phyloP scores from a whole-genome alignment of 53 echinoderm and acorn worm genomes.

The Henricia sp. region DNA sequence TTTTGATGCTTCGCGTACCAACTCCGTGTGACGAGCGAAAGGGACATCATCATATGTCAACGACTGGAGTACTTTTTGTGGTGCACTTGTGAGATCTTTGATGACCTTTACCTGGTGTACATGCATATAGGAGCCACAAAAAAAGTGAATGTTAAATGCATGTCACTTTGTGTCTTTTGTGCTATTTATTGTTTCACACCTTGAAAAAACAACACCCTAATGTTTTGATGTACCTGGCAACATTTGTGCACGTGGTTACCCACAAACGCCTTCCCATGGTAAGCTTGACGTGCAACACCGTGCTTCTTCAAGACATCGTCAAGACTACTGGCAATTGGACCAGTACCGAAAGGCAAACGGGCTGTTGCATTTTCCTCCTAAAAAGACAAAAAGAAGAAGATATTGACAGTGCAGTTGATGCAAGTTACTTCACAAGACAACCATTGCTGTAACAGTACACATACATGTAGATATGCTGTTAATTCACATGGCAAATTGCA shows the following conservation, averaged over 20 bases:
- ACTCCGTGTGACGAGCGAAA: background rate
- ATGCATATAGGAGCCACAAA: background rate
- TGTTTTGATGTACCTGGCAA: background rate
- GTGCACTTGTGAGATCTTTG: slow-evolving; percentile 9
- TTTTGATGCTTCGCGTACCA: background rate
- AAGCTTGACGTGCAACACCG: slow-evolving; percentile 1
- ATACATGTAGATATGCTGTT: no score
- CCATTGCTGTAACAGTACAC: no score
- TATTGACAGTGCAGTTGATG: no score
- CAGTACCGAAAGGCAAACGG: slow-evolving; percentile 10
- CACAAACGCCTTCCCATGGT: slow-evolving; percentile 25
- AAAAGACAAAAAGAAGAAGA: no score
- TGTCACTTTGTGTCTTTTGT: no score
- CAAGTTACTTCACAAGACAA: no score
- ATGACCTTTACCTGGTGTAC: slow-evolving; percentile 8
- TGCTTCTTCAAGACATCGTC: slow-evolving; percentile 11
- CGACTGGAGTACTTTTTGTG: background rate
- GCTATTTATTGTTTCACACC: background rate
- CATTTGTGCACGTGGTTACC: slow-evolving; percentile 18
- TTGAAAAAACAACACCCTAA: background rate
- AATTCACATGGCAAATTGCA: no score
- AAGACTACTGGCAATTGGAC: slow-evolving; percentile 19
- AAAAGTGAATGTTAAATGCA: no score
- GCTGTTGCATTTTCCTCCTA: background rate
- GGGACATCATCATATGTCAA: slow-evolving; percentile 5